Conservation (phyloP, 2,113 vertebrate species). For the Terrapene triunguis region DNA sequence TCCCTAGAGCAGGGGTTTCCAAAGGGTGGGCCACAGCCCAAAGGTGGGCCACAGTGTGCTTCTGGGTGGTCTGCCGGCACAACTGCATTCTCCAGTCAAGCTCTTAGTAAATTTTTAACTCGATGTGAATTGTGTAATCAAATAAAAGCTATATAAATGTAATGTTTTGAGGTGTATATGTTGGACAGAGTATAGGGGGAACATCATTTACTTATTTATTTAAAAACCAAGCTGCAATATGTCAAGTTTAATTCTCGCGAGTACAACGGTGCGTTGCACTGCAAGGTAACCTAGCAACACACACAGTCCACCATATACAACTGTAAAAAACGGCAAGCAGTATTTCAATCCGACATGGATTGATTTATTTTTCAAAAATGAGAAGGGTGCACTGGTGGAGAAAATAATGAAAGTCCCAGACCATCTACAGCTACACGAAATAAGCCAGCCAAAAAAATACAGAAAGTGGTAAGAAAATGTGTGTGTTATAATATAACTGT, state of each 20-base stretch:
- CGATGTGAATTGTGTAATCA: not conserved
- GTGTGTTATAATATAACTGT: not conserved
- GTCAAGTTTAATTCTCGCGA: not conserved
- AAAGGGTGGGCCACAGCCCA: not conserved
- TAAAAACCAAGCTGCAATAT: not conserved
- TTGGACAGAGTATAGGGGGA: not conserved
- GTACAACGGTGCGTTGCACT: not conserved
- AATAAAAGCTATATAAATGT: not conserved
- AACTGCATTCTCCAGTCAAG: not conserved
- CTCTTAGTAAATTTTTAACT: not conserved
- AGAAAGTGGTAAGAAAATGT: not conserved
- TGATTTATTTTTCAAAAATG: not conserved
- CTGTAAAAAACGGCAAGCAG: not conserved
- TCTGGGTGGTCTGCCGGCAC: not conserved
- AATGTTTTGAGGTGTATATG: not conserved
- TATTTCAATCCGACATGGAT: not conserved
- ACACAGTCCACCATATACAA: not conserved
- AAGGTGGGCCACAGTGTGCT: not conserved
- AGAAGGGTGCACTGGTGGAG: not conserved
- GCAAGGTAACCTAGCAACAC: not conserved
- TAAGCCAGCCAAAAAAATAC: not conserved
- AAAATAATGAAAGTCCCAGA: not conserved
- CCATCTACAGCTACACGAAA: not conserved
- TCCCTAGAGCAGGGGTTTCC: not conserved
- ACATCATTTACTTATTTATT: not conserved